phyloP scores from a whole-genome alignment of 2,888 invertebrate genomes.

The Drosophila neonasuta region DNA sequence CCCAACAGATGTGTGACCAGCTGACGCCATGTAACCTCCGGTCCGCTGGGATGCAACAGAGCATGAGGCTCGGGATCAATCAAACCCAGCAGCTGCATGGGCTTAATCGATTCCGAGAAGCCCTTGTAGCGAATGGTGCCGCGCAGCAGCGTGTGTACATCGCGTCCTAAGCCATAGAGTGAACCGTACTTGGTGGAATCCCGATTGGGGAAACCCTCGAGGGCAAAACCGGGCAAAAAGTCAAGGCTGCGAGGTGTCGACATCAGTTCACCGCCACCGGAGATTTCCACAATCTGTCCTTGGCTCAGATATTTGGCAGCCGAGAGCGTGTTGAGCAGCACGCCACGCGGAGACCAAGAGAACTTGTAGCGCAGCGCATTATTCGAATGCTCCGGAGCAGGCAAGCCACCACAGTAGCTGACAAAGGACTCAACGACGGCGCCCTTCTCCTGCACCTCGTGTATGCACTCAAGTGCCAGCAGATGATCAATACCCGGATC shows the following conservation, averaged over 20 bases:
- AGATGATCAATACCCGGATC: constrained; percentile 99
- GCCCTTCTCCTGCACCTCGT: constrained; percentile 93
- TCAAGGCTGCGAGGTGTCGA: constrained; percentile 90
- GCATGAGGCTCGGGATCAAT: constrained; percentile 93
- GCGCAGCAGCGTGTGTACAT: constrained; percentile 93
- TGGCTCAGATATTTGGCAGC: constrained; percentile 93
- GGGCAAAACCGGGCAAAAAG: constrained; percentile 97
- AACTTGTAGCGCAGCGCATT: constrained; percentile 95
- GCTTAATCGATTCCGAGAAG: constrained; percentile 93
- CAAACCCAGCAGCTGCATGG: constrained; percentile 93
- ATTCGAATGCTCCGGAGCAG: constrained; percentile 97
- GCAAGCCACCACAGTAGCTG: constrained; percentile 98
- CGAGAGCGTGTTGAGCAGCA: constrained; percentile 93
- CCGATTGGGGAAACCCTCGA: constrained; percentile 98
- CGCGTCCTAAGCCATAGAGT: constrained; percentile 92
- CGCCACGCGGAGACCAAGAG: constrained; percentile 98
- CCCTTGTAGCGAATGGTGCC: constrained; percentile 97
- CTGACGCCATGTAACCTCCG: constrained; percentile 97
- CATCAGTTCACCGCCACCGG: constrained; percentile 94
- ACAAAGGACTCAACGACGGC: constrained; percentile 97
- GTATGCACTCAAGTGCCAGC: constrained; percentile 97
- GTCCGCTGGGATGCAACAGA: constrained; percentile 96
- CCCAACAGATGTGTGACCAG: constrained; percentile 93
- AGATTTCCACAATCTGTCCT: constrained; percentile 93
- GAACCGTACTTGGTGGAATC: constrained; percentile 95